Evolutionary conservation across 2,113 vertebrate genomes (phyloP).

Genomic region (Gobio gobio): DNA sequence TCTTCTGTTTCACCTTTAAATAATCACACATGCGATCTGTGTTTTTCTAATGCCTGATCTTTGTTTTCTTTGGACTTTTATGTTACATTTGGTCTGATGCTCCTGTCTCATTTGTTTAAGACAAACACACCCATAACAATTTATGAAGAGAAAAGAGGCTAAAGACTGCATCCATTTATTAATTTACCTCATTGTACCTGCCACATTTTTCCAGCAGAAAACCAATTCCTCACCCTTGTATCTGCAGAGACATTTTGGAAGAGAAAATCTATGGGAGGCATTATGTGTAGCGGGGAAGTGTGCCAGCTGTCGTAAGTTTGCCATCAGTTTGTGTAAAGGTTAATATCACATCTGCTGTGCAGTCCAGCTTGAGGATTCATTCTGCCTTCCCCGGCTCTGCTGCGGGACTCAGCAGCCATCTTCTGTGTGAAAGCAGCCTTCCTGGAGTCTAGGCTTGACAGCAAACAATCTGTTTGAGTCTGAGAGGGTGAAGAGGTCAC

Average conservation of each 20-base stretch:
- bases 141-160: background rate
- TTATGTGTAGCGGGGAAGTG: slow-evolving; percentile 44
- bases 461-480: slow-evolving; percentile 57
- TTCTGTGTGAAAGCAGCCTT: slow-evolving; percentile 24
- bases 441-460: slow-evolving; percentile 49
- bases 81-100: slow-evolving; percentile 7
- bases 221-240: slow-evolving; percentile 17
- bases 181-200: background rate
- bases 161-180: slow-evolving; percentile 27
- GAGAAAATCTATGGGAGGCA: slow-evolving; percentile 39
- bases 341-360: slow-evolving; percentile 59
- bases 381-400: slow-evolving; percentile 42
- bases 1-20: background rate
- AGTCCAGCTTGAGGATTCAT: slow-evolving; percentile 45
- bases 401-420: slow-evolving; percentile 42
- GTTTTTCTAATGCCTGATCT: background rate
- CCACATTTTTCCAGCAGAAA: slow-evolving; percentile 14
- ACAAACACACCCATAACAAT: background rate
- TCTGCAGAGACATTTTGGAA: slow-evolving; percentile 26
- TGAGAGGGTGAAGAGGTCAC: slow-evolving; percentile 49
- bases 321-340: slow-evolving; percentile 51
- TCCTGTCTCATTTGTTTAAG: slow-evolving; percentile 8
- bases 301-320: slow-evolving; percentile 50
- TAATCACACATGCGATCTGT: background rate
- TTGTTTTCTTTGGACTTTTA: slow-evolving; percentile 8